phyloP scores from a whole-genome alignment of 1,140 invertebrate species.

The Microvelia longipes region DNA sequence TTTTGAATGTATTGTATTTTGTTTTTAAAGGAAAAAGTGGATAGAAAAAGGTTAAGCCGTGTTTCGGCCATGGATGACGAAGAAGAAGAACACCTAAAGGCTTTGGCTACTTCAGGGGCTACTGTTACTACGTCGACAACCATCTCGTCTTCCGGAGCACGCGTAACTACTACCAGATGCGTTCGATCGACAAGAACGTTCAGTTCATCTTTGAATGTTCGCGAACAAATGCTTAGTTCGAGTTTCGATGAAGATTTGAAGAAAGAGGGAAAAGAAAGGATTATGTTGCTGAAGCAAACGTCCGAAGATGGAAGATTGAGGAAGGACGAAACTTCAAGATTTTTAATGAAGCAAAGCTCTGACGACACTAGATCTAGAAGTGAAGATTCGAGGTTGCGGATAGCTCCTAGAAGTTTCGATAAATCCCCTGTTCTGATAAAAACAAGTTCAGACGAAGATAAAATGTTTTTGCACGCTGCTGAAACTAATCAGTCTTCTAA shows the following conservation, averaged over 20 bases:
- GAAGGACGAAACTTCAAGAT: neutral
- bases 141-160: neutral
- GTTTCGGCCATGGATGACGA: neutral
- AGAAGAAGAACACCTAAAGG: neutral
- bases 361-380: neutral
- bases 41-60: neutral
- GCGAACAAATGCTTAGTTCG: neutral
- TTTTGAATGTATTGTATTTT: too few relatives aligned
- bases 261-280: neutral
- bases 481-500: constrained; percentile 22
- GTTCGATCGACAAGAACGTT: neutral
- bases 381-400: neutral
- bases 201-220: neutral
- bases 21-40: neutral
- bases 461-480: neutral
- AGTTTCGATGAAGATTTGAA: neutral
- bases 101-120: neutral
- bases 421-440: neutral
- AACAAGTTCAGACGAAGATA: constrained; percentile 3
- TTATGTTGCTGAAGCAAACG: neutral
- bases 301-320: neutral
- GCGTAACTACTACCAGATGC: neutral
- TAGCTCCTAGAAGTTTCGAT: neutral
- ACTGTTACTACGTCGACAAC: neutral
- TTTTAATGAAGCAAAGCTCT: neutral